phyloP scores from a whole-genome alignment of 2,888 invertebrate genomes.

The Norana najaformis region DNA sequence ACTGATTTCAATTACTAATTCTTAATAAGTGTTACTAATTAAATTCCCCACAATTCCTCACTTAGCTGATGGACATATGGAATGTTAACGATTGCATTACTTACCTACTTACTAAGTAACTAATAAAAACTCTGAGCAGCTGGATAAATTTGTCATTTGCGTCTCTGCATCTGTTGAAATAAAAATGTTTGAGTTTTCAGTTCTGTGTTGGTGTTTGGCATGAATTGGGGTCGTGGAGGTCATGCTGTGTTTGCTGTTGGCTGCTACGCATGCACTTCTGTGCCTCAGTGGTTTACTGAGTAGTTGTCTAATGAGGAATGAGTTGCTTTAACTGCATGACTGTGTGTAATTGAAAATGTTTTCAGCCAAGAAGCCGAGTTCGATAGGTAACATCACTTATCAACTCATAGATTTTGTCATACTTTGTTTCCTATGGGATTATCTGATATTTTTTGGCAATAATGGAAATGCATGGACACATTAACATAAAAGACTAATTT shows the following conservation, averaged over 20 bases:
- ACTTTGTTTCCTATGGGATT: neutral
- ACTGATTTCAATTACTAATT: no score
- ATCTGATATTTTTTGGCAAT: neutral
- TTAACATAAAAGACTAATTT: neutral
- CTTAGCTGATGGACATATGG: no score
- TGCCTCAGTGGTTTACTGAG: neutral
- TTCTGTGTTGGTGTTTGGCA: neutral
- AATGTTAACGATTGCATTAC: no score
- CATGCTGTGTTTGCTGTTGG: neutral
- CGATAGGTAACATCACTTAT: neutral
- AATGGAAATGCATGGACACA: neutral
- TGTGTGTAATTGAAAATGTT: neutral
- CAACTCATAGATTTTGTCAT: neutral
- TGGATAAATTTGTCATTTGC: constrained; percentile 1
- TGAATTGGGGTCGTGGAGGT: neutral
- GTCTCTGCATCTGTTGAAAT: neutral
- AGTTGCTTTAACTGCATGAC: constrained; percentile 1
- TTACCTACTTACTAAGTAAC: neutral
- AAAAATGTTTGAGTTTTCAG: neutral
- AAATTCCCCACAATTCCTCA: no score
- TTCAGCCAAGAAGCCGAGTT: neutral
- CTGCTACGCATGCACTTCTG: neutral
- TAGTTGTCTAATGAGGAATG: neutral
- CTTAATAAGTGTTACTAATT: no score
- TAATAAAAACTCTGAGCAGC: neutral